phyloP scores from a whole-genome alignment of 2,113 vertebrate species.

The Centrocercus urophasianus region DNA sequence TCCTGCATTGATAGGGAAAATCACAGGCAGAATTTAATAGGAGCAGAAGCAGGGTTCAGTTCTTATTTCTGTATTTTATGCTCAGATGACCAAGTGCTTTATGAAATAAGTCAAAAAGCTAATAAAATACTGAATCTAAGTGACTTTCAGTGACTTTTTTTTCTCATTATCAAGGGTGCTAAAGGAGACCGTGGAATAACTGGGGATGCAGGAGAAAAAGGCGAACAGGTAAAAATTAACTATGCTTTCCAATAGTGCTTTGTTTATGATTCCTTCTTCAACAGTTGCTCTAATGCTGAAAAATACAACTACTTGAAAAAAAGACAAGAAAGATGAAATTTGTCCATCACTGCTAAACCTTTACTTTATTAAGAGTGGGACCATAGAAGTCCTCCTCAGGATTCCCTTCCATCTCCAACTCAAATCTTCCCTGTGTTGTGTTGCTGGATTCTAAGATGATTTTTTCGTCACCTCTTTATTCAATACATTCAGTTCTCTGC shows the following conservation, averaged over 20 bases:
- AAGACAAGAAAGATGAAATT: neutral
- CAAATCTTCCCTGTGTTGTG: neutral
- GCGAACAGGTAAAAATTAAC: conserved; percentile 83
- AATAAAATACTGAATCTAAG: neutral
- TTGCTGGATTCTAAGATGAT: neutral
- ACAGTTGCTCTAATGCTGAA: neutral
- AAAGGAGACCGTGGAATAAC: conserved; percentile 87
- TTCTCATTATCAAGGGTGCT: conserved; percentile 78
- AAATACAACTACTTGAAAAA: neutral
- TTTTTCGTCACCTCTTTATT: neutral
- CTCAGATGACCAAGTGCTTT: neutral
- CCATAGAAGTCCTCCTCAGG: neutral
- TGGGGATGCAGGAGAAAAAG: conserved; percentile 87
- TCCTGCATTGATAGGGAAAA: neutral
- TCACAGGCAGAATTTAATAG: neutral
- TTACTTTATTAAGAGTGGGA: neutral
- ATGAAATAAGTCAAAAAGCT: conserved; percentile 4
- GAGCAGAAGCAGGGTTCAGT: neutral
- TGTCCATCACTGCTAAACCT: neutral
- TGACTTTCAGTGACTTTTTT: neutral
- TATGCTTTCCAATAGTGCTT: neutral
- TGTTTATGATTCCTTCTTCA: neutral
- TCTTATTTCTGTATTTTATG: neutral
- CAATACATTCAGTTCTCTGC: neutral
- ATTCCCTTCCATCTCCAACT: neutral